Conservation (phyloP, 2,113 vertebrate species). For the Micronycteris hirsuta region DNA sequence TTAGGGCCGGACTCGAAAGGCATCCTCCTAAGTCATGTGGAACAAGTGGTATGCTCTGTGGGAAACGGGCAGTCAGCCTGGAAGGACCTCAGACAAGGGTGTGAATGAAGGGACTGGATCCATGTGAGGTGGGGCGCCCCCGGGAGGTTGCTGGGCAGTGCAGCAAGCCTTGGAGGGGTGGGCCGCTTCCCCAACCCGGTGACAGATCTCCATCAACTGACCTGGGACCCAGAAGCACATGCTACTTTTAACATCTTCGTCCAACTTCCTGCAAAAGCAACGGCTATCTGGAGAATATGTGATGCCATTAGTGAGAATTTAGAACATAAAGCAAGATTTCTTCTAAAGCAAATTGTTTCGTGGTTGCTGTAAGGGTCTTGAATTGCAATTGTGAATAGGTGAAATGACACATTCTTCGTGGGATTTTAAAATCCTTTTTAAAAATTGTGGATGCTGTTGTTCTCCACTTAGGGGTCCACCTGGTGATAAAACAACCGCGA, state of each 20-base stretch:
- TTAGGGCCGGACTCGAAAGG: neutral
- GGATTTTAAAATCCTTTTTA: neutral
- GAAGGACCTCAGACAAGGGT: neutral
- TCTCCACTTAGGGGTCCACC: neutral
- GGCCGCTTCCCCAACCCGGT: fast-evolving
- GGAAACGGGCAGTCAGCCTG: neutral
- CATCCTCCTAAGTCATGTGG: neutral
- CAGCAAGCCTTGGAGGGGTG: fast-evolving
- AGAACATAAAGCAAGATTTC: neutral
- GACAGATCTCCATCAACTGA: neutral
- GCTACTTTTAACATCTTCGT: neutral
- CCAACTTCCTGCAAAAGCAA: neutral
- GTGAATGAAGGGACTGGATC: fast-evolving
- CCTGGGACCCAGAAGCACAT: fast-evolving
- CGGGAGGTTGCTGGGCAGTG: neutral
- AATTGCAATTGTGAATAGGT: neutral
- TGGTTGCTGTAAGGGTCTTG: neutral
- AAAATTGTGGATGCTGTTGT: too few species aligned
- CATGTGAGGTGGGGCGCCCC: neutral
- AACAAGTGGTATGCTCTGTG: neutral
- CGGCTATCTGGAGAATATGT: neutral
- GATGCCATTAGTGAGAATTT: neutral
- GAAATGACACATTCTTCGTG: neutral
- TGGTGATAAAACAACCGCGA: neutral
- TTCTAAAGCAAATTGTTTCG: neutral